Evolutionary conservation across 2,113 vertebrate genomes (phyloP).

Genomic region (Ctenomys sociabilis): DNA sequence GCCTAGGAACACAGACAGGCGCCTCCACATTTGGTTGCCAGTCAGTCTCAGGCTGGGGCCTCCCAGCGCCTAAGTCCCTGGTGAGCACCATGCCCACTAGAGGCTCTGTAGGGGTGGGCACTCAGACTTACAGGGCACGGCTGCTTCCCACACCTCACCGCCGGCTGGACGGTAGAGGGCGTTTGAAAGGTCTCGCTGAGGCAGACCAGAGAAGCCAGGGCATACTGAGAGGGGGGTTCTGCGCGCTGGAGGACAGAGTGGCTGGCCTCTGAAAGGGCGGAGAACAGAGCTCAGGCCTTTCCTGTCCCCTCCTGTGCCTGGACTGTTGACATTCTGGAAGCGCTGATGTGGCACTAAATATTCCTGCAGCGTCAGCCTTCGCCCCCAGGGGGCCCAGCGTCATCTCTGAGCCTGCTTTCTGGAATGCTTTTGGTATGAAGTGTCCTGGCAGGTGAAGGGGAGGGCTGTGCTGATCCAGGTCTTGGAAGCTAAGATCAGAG

Average conservation of each 20-base stretch:
- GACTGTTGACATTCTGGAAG: constrained; percentile 75
- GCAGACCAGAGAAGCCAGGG: background rate
- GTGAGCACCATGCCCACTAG: background rate
- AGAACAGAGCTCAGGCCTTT: background rate
- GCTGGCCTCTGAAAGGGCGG: background rate
- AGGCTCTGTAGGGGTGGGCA: background rate
- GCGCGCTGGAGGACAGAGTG: background rate
- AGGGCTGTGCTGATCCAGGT: background rate
- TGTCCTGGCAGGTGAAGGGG: constrained; percentile 48
- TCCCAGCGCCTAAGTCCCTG: background rate
- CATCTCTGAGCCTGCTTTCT: constrained; percentile 64
- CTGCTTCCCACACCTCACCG: background rate
- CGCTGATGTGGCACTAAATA: constrained; percentile 74
- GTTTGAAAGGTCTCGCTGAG: background rate
- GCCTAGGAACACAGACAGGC: background rate
- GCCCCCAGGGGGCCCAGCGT: constrained; percentile 7
- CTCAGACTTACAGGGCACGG: background rate
- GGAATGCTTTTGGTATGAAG: constrained; percentile 73
- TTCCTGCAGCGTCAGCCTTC: constrained; percentile 44
- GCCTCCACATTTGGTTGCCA: background rate
- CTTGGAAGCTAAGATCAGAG: background rate
- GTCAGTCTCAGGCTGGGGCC: background rate
- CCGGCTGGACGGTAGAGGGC: background rate
- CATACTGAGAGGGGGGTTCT: background rate
- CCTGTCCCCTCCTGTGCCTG: background rate